Base-by-base conservation (phyloP, 2,113 vertebrate species). In the Rhynchomys soricoides region DNA sequence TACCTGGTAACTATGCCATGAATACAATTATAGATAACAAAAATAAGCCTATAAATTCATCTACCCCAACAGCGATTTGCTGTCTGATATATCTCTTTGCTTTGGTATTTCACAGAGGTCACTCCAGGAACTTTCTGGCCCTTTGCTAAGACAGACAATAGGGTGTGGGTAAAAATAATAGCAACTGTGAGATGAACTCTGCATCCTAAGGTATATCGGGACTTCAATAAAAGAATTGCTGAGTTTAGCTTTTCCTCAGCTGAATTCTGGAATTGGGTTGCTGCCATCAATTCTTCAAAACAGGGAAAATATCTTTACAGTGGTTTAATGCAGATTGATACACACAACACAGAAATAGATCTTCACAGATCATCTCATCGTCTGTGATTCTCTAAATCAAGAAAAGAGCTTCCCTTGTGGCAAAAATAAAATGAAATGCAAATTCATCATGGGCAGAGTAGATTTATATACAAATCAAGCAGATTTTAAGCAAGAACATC, bases 401-500 rank as follows among this genome's bases (percentile, higher is more conserved):
- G 73, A 93, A 81, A 34, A 91, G 71, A 87, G 24, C 26, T 62
- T 95, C 87, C 96, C 87, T 48, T 64, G 31, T 64, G 83, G 75
- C 81, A 89, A 97, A 95, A 96, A 90, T 79, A 94, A 95, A 86
- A 88, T 26, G 89, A 96, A 93, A 96, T 91, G 77, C 77, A 95
- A 95, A 96, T 95, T 93, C 21, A 86, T 96, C 85, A 75, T 70
- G 26, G 86, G 16, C 62, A 96, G 31, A 92, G 64, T 91, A 90
- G 91, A 77, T 97, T 95, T 88, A 96, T 90, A 79, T 77, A 96
- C 86, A 98, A 96, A 97, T 85, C 93, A 96, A 97, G 94, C 62
- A 77, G 90, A 93, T 97, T 95, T 96, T 94, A 96, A 97, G 62
- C 31, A 85, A 97, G 68, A 94, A 97, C 93, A 97, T 97, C 94